These are phyloP conservation scores for Ispidina picta DNA, from an alignment of 2,797 vertebrate genomes.

Conservation along the genomic window DNA sequence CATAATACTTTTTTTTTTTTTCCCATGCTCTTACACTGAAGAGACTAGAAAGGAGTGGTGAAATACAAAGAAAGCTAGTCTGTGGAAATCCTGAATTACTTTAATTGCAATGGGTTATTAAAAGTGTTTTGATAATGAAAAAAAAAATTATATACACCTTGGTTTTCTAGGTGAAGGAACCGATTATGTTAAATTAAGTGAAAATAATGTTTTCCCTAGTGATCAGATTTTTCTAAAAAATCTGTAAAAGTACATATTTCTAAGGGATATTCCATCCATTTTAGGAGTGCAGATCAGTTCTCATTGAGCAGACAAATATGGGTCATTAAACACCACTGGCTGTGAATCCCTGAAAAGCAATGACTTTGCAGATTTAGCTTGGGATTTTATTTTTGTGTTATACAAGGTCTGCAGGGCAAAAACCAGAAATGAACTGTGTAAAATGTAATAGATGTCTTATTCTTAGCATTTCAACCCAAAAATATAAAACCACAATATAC, in stretches of 20 bases:
- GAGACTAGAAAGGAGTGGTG: accelerated
- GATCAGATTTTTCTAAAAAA: conserved; percentile 16
- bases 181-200: background rate
- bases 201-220: background rate
- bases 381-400: conserved; percentile 71
- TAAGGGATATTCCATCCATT: conserved; percentile 37
- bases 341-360: conserved; percentile 69
- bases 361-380: conserved; percentile 74
- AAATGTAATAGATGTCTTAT: conserved; percentile 52
- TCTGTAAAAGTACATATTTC: conserved; percentile 53
- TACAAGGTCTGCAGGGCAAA: conserved; percentile 74
- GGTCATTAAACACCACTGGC: conserved; percentile 83
- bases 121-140: background rate
- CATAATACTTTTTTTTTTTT: background rate
- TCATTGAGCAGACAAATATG: conserved; percentile 78
- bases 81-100: background rate
- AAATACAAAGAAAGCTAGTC: background rate
- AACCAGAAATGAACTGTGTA: conserved; percentile 69
- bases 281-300: conserved; percentile 75
- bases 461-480: conserved; percentile 47
- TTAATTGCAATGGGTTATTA: background rate
- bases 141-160: accelerated
- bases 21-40: background rate
- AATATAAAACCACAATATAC: conserved; percentile 27
- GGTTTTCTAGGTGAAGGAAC: background rate